A percentile compares a stretch with the other conserved stretches of the same genome.
Evolutionary conservation across 2,797 vertebrate species (phyloP).

Genomic region (Tympanoctomys barrerae): DNA sequence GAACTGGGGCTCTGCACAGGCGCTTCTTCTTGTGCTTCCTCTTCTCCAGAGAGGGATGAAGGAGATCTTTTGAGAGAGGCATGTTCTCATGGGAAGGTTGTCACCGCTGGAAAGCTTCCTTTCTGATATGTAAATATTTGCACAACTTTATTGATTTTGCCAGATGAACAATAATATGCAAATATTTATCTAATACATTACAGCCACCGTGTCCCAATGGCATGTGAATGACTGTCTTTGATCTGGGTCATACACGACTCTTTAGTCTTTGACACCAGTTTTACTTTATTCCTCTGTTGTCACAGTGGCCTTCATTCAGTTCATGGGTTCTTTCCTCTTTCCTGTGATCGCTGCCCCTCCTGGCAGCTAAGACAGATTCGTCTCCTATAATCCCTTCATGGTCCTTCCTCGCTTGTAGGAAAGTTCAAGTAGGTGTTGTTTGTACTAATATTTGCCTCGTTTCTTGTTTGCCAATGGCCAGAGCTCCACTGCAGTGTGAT

Average conservation of each 20-base stretch:
- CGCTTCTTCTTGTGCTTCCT: no score
- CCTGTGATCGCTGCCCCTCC: neutral
- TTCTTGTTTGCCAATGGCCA: constrained; percentile 4
- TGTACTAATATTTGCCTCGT: constrained; percentile 41
- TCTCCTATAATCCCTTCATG: constrained; percentile 11
- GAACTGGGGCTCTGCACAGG: no score
- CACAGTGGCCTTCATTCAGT: neutral
- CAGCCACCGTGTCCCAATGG: neutral
- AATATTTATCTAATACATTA: neutral
- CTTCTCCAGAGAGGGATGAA: no score
- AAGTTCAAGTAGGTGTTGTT: neutral
- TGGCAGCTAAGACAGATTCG: neutral
- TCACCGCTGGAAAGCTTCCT: neutral
- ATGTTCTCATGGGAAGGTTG: no score
- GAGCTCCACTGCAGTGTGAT: neutral
- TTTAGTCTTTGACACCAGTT: neutral
- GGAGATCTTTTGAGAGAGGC: no score
- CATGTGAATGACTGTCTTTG: neutral
- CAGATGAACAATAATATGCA: neutral
- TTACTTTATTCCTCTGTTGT: neutral
- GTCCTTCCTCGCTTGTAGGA: neutral
- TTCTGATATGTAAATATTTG: neutral
- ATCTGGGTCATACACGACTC: neutral
- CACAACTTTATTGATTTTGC: neutral
- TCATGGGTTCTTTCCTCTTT: neutral